Evolutionary conservation across 2,113 vertebrate species (phyloP).

Genomic region (Eptesicus fuscus): DNA sequence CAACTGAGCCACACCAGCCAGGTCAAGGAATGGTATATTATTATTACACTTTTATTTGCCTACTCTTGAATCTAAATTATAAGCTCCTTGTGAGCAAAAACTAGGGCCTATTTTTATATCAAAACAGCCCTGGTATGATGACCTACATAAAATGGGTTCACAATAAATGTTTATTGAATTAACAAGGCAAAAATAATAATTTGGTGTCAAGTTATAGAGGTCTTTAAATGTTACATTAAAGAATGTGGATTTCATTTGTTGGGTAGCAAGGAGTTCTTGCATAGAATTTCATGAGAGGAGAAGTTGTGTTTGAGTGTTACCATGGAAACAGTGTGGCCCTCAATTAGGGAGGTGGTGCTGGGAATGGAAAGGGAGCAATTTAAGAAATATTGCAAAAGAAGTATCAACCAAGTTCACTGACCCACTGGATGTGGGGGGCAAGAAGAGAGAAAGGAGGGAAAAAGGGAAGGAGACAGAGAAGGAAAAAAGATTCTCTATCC

Average conservation of each 20-base stretch:
- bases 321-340: accelerated
- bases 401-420: neutral
- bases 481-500: neutral
- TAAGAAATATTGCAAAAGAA: neutral
- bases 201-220: neutral
- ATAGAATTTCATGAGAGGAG: accelerated
- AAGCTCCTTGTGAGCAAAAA: neutral
- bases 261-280: neutral
- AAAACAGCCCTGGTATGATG: neutral
- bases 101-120: neutral
- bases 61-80: neutral
- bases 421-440: neutral
- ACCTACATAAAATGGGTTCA: neutral
- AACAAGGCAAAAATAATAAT: neutral
- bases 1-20: neutral
- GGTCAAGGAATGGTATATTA: neutral
- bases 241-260: neutral
- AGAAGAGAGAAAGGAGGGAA: neutral
- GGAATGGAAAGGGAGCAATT: neutral
- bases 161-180: neutral
- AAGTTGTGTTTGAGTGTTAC: too few relatives aligned
- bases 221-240: neutral
- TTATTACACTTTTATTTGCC: neutral
- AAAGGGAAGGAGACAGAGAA: neutral
- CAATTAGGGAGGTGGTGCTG: neutral